phyloP scores from a whole-genome alignment of 2,888 invertebrate genomes.

The Drosophila anomelani region DNA sequence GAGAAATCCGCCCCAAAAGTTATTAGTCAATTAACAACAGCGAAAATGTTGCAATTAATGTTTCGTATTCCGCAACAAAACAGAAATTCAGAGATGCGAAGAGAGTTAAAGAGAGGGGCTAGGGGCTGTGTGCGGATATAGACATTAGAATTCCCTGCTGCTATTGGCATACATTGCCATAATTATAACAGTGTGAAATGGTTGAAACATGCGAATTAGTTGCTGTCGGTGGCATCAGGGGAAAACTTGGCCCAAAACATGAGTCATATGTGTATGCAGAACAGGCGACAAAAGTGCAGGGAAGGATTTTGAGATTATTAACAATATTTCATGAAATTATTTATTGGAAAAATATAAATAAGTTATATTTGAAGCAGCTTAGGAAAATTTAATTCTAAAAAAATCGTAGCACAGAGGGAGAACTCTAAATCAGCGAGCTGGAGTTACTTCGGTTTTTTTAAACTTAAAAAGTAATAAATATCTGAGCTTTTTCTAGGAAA shows the following conservation, averaged over 20 bases:
- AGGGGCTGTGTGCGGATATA: neutral
- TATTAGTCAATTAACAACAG: constrained; percentile 75
- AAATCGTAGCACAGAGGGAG: neutral
- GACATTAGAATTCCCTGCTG: constrained; percentile 52
- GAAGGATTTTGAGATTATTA: too few species aligned
- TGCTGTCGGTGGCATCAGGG: constrained; percentile 20
- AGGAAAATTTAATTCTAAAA: neutral
- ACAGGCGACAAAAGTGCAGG: constrained; percentile 34
- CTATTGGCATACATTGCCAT: constrained; percentile 53
- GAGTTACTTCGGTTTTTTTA: too few species aligned
- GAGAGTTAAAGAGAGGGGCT: neutral
- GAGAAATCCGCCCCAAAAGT: constrained; percentile 33
- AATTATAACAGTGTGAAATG: constrained; percentile 59
- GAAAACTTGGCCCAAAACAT: constrained; percentile 23
- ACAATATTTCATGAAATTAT: neutral
- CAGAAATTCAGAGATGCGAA: constrained; percentile 2
- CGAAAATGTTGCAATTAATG: constrained; percentile 76
- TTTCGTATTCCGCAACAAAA: constrained; percentile 45
- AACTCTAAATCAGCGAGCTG: too few species aligned
- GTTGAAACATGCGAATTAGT: constrained; percentile 69
- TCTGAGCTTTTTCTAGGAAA: too few species aligned
- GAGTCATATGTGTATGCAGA: constrained; percentile 12
- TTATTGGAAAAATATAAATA: neutral
- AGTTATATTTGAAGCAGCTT: too few species aligned
- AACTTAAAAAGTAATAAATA: too few species aligned